Evolutionary conservation across 2,888 invertebrate species (phyloP), one percentile per base, ranked within the genome.

Genomic region (Steinernema carpocapsae): DNA sequence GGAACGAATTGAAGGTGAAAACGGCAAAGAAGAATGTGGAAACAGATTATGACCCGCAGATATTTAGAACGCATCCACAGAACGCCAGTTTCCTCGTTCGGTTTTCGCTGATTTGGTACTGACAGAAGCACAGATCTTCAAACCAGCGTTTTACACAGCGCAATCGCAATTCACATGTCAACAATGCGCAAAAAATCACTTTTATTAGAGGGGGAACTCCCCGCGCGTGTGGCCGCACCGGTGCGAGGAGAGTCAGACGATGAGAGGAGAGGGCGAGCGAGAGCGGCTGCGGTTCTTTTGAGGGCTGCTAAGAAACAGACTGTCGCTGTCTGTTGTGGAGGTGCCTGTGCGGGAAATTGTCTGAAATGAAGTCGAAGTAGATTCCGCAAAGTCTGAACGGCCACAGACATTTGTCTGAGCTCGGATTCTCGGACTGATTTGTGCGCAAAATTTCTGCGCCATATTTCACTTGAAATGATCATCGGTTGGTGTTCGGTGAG

Each of bases 161-260:
- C 29, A n/a, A 29, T 29, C 37, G 26, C 22, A 56, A 64, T 22
- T 17, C 37, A 4, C 32, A 17, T 24, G 56, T 24, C 2, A 56
- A 24, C 64, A 1, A 7, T 64, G 17, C 17, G 17, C 29, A 14
- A 17, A 19, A 48, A 17, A 4, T 26, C 32, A 7, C 32, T 64
- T 64, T 32, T 64, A 64, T 64, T 32, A 1, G 32, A 64, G 17
- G 29, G 32, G 3, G 26, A 17, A 3, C 14, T 1, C 32, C 4
- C 64, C 1, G 29, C 37, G 12, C 29, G 7, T 2, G 10, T 10
- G 29, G 64, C 32, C 4, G 32, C 32, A 64, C 7, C 64, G 64
- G 64, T 64, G 64, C 37, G 64, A 64, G 32, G 64, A 64, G 64
- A 64, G 64, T 26, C 64, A 64, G 64, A 64, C 64, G 64, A 64